Base-by-base conservation (phyloP, 2,797 vertebrate species). In the Scarus forsteni region DNA sequence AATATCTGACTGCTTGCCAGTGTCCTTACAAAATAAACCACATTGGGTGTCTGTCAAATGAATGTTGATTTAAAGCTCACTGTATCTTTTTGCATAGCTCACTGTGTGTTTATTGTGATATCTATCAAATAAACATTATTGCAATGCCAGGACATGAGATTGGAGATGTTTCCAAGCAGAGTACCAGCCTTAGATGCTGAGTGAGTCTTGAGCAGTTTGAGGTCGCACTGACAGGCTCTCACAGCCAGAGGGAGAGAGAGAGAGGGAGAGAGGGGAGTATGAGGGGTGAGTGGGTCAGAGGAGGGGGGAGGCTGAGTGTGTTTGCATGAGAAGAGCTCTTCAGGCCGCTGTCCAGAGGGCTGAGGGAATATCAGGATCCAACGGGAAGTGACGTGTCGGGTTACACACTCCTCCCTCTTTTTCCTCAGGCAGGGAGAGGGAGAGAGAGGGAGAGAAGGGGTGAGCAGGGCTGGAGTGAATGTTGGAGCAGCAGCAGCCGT, bases 341-440 rank as follows among this genome's bases (percentile, higher is more conserved):
- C 12, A 19, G 69, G 76, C 87, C 79, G 89, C 79, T 84, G 79
- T 71, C 64, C 72, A 53, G 66, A 66, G 79, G 73, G 49, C 49
- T 34, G 52, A 70, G 79, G 75, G 82, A 83, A 82, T 82, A 70
- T 84, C 64, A 80, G 83, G 79, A 85, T 75, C 68, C 65, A 83
- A 27, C 62, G 75, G 86, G 88, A 92, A 89, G 82, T 89, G 86
- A 89, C 68, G 85, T 85, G 75, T 90, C 59, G 14, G 66, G 69
- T 88, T 90, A 70, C 88, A 83, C 51, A 15, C 85, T 84, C 88
- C 87, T 79, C 89, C 88, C 77, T 75, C 72, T 80, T 87, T 84
- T 84, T 79, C 76, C 87, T 66, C 48, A 52, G 78, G 67, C 57
- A 43, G 48, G 68, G 68, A 35, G 38, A 52, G 60, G 27, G 73